Conservation (phyloP, 2,113 vertebrate species). For the Otolemur garnettii region DNA sequence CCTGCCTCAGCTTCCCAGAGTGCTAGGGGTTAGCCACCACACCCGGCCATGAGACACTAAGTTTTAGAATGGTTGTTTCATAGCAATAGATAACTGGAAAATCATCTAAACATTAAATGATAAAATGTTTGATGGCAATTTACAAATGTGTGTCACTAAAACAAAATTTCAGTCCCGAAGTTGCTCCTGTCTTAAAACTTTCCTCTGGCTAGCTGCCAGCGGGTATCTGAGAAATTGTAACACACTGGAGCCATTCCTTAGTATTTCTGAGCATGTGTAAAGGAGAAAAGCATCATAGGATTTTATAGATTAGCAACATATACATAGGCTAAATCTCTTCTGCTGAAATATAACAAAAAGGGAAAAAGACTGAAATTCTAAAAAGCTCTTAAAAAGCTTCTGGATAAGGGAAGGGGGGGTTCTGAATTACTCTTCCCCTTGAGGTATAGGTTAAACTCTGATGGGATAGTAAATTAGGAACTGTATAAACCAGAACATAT, state of each 20-base stretch:
- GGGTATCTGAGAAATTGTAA: slow-evolving; percentile 21
- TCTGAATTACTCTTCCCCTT: background rate
- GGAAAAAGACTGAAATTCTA: background rate
- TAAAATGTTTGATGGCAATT: slow-evolving; percentile 7
- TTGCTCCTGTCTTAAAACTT: slow-evolving; percentile 25
- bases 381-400: slow-evolving; percentile 3
- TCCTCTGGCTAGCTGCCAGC: background rate
- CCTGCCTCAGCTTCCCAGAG: no score
- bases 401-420: background rate
- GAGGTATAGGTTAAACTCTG: background rate
- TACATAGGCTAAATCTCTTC: background rate
- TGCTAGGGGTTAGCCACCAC: no score
- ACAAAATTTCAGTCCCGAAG: slow-evolving; percentile 50
- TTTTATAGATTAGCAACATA: slow-evolving; percentile 52
- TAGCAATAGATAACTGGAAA: slow-evolving; percentile 16
- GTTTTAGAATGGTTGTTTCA: slow-evolving; percentile 5
- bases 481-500: background rate
- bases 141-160: slow-evolving; percentile 51
- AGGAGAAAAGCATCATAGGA: background rate
- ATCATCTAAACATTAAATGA: slow-evolving; percentile 45
- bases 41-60: background rate
- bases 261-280: slow-evolving; percentile 51
- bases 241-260: background rate
- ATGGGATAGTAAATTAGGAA: background rate
- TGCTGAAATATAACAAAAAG: slow-evolving; percentile 46